phyloP scores from a whole-genome alignment of 2,888 invertebrate species.

The Campaea margaritaria region DNA sequence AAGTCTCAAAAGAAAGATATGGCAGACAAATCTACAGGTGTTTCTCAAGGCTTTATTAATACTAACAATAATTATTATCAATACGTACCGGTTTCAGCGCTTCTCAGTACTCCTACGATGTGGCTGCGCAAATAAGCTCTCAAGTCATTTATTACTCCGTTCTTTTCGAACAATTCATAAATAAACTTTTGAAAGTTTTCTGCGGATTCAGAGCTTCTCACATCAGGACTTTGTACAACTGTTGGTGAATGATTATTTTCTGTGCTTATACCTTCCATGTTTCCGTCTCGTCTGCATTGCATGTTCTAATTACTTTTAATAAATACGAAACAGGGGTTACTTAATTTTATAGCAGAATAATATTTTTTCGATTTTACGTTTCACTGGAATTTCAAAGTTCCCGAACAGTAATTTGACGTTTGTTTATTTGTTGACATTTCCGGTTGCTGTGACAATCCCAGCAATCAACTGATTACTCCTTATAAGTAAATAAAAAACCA shows the following conservation, averaged over 20 bases:
- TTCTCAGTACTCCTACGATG: conserved; percentile 84
- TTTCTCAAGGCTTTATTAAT: neutral
- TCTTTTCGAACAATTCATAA: conserved; percentile 85
- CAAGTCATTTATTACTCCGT: conserved; percentile 85
- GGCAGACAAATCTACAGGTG: conserved; percentile 3
- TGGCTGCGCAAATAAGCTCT: conserved; percentile 85
- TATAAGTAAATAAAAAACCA: neutral
- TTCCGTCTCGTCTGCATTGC: conserved; percentile 39
- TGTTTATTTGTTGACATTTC: conserved; percentile 65
- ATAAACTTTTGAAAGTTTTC: conserved; percentile 86
- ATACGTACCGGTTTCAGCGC: conserved; percentile 70
- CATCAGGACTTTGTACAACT: conserved; percentile 43
- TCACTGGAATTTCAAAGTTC: conserved; percentile 75
- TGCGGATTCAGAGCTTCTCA: conserved; percentile 55
- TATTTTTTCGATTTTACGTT: conserved; percentile 36
- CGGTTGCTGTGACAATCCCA: conserved; percentile 47
- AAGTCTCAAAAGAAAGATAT: too few relatives aligned
- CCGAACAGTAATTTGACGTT: conserved; percentile 63
- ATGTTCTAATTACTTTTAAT: neutral
- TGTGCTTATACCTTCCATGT: conserved; percentile 57
- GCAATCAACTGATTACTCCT: conserved; percentile 1
- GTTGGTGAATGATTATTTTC: conserved; percentile 27
- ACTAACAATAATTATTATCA: neutral
- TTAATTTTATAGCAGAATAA: conserved; percentile 4
- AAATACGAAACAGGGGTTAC: neutral